A percentile compares a stretch with the other conserved stretches of the same genome.
These are phyloP conservation scores for Dendropsophus ebraccatus DNA, from an alignment of 2,113 vertebrate species.

Conservation along the genomic window DNA sequence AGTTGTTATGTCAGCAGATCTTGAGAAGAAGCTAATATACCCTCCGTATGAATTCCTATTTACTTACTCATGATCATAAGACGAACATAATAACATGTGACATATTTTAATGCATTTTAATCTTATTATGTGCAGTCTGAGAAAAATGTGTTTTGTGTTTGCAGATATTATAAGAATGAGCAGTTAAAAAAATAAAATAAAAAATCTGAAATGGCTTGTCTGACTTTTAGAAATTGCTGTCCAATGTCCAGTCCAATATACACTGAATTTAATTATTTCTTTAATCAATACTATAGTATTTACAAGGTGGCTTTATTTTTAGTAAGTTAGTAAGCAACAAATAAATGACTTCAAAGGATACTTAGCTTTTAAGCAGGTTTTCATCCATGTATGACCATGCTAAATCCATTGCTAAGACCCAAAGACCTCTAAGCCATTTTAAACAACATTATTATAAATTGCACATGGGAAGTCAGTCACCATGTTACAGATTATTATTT, in stretches of 20 bases:
- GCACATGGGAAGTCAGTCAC: too few relatives aligned
- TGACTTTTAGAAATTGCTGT: background rate
- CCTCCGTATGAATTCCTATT: constrained; percentile 21
- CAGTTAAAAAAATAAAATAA: background rate
- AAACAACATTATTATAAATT: too few relatives aligned
- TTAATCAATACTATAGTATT: too few relatives aligned
- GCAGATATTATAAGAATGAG: background rate
- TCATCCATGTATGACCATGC: too few relatives aligned
- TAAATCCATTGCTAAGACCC: too few relatives aligned
- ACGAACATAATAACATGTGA: constrained; percentile 39
- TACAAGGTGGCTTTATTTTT: too few relatives aligned
- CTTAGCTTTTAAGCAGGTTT: too few relatives aligned
- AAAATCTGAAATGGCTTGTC: background rate
- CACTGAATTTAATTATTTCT: too few relatives aligned
- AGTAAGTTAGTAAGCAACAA: too few relatives aligned
- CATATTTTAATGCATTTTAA: constrained; percentile 20
- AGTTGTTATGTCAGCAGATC: constrained; percentile 28
- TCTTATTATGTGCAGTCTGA: background rate
- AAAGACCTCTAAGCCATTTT: too few relatives aligned
- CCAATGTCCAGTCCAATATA: too few relatives aligned
- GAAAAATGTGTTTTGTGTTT: constrained; percentile 5
- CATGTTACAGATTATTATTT: background rate
- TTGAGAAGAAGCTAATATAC: constrained; percentile 17
- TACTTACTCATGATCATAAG: constrained; percentile 37
- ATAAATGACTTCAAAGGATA: too few relatives aligned